Conservation (phyloP, 2,888 invertebrate genomes). For the Cheilosia grossa region DNA sequence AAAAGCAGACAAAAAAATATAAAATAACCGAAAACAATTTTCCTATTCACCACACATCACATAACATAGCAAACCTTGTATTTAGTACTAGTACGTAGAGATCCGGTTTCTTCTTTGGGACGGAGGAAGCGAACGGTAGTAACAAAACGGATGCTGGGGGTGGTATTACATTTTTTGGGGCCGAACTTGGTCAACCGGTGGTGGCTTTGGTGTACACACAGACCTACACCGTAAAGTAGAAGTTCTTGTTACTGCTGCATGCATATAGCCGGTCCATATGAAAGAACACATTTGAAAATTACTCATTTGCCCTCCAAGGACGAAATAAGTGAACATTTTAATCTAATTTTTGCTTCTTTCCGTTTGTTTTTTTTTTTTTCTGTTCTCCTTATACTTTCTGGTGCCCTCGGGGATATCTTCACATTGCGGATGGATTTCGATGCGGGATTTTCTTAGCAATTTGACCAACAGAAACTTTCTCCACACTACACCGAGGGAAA, state of each 20-base stretch:
- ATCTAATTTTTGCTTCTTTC: constrained; percentile 70
- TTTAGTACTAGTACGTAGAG: not conserved
- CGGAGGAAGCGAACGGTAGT: not conserved
- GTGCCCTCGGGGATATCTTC: constrained; percentile 11
- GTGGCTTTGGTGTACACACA: constrained; percentile 12
- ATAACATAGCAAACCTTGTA: constrained; percentile 22
- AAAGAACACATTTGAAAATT: constrained; percentile 61
- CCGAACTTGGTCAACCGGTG: constrained; percentile 12
- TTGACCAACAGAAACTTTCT: constrained; percentile 89
- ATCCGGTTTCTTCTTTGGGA: not conserved
- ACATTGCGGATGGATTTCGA: constrained; percentile 37
- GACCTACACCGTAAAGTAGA: constrained; percentile 45
- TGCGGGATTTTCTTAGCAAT: constrained; percentile 84
- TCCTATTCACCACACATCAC: constrained; percentile 26
- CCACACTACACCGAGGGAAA: constrained; percentile 89
- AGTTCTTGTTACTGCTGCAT: constrained; percentile 60
- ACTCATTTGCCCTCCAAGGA: constrained; percentile 68
- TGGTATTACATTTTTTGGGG: not conserved
- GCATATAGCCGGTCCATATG: constrained; percentile 41
- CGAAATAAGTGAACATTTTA: constrained; percentile 73
- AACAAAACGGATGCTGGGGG: constrained; percentile 10
- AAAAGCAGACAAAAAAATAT: too few species aligned
- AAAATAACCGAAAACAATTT: constrained; percentile 31
- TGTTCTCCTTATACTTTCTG: not conserved
- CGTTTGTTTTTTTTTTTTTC: not conserved